These are phyloP conservation scores for Papilio helenus DNA, from an alignment of 1,140 invertebrate genomes.

Conservation along the genomic window DNA sequence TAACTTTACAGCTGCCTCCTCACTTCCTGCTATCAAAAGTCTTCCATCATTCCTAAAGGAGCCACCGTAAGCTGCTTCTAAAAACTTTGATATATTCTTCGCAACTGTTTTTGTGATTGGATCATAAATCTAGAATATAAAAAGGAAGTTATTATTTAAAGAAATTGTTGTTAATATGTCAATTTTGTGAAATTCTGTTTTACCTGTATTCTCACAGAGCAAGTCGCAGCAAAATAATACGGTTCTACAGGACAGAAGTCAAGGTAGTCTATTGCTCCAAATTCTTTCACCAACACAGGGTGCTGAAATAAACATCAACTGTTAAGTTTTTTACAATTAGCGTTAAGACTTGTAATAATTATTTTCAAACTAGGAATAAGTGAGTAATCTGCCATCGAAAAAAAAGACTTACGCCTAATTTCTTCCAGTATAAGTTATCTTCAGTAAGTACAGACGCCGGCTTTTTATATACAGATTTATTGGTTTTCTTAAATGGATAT, in stretches of 20 bases:
- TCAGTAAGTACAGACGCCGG: conserved; percentile 86
- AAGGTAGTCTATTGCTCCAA: conserved; percentile 94
- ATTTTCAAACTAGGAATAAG: neutral
- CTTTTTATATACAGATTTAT: conserved; percentile 88
- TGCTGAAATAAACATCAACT: conserved; percentile 84
- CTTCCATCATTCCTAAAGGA: conserved; percentile 93
- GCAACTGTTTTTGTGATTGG: conserved; percentile 92
- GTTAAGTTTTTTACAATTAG: neutral
- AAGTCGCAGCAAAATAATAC: conserved; percentile 95
- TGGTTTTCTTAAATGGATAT: conserved; percentile 88
- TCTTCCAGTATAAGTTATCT: conserved; percentile 94
- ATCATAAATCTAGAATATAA: conserved; percentile 88
- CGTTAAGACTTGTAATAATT: neutral
- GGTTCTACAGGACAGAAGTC: conserved; percentile 94
- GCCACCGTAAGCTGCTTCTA: conserved; percentile 93
- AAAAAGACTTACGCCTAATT: conserved; percentile 86
- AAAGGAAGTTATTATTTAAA: neutral
- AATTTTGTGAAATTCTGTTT: conserved; percentile 35
- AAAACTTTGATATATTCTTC: conserved; percentile 94
- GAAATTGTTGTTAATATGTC: neutral
- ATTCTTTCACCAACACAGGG: conserved; percentile 95
- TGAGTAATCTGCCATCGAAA: neutral
- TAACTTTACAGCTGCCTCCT: conserved; percentile 93
- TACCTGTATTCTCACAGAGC: conserved; percentile 93
- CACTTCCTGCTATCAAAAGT: conserved; percentile 93